Evolutionary conservation across 2,797 vertebrate species (phyloP).

Genomic region (Oreochromis grahami): DNA sequence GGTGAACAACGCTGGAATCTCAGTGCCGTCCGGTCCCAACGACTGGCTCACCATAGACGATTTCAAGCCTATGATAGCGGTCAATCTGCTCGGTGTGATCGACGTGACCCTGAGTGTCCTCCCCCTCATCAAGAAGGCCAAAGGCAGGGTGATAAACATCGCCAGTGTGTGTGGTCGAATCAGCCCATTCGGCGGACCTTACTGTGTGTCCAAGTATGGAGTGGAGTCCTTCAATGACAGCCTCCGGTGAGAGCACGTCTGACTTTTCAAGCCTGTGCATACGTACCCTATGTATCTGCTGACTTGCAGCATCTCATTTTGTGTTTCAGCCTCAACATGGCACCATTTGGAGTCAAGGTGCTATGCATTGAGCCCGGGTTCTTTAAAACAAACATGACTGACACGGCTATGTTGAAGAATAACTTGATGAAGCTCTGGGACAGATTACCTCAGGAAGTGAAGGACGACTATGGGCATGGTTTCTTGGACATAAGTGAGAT

Average conservation of each 20-base stretch:
- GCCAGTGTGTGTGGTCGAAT: slow-evolving; percentile 75
- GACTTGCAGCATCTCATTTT: neutral
- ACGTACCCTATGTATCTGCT: neutral
- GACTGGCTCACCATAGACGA: slow-evolving; percentile 76
- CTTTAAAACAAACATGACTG: slow-evolving; percentile 70
- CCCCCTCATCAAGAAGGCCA: slow-evolving; percentile 72
- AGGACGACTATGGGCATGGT: slow-evolving; percentile 64
- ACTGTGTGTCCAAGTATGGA: slow-evolving; percentile 73
- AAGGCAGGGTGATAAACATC: slow-evolving; percentile 77
- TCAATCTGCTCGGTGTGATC: slow-evolving; percentile 74
- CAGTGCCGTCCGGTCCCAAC: slow-evolving; percentile 48
- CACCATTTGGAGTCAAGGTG: slow-evolving; percentile 70
- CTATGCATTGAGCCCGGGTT: slow-evolving; percentile 76
- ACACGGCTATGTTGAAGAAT: neutral
- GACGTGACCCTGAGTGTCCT: slow-evolving; percentile 73
- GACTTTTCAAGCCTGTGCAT: neutral
- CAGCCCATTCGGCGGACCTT: slow-evolving; percentile 65
- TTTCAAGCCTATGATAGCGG: slow-evolving; percentile 68
- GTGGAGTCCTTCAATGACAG: slow-evolving; percentile 78
- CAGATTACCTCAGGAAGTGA: slow-evolving; percentile 61
- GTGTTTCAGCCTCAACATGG: slow-evolving; percentile 61
- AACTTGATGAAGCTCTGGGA: slow-evolving; percentile 56
- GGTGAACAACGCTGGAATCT: slow-evolving; percentile 77
- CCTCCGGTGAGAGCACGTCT: slow-evolving; percentile 59
- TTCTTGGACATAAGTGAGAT: slow-evolving; percentile 56